A percentile compares a stretch with the other conserved stretches of the same genome.
phyloP scores from a whole-genome alignment of 2,888 invertebrate genomes.

The Gari tellinella region DNA sequence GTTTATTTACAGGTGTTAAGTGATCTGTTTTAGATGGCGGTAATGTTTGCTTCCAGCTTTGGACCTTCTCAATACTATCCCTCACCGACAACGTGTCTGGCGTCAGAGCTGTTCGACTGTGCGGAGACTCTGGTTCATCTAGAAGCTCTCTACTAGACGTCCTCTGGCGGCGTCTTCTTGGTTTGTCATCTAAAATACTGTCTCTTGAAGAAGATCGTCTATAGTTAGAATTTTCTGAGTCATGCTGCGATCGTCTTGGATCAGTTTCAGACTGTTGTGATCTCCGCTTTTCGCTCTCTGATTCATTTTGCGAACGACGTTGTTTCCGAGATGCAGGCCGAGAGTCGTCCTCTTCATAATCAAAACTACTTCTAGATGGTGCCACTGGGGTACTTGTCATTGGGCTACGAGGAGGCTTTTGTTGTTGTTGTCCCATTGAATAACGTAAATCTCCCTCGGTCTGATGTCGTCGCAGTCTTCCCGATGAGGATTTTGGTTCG shows the following conservation, averaged over 20 bases:
- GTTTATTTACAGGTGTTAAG: slow-evolving; percentile 40
- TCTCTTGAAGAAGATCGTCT: slow-evolving; percentile 78
- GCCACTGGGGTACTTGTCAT: slow-evolving; percentile 72
- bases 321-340: slow-evolving; percentile 17
- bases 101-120: slow-evolving; percentile 70
- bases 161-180: slow-evolving; percentile 63
- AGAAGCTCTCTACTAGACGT: slow-evolving; percentile 75
- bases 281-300: slow-evolving; percentile 56
- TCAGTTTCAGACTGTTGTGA: slow-evolving; percentile 60
- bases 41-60: slow-evolving; percentile 81
- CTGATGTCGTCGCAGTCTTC: slow-evolving; percentile 53
- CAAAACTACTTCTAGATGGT: too few species aligned
- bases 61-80: slow-evolving; percentile 83
- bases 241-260: slow-evolving; percentile 59
- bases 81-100: slow-evolving; percentile 79
- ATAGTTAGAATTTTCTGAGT: slow-evolving; percentile 54
- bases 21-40: slow-evolving; percentile 62
- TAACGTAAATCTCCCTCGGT: slow-evolving; percentile 56
- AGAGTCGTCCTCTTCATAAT: background rate
- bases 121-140: slow-evolving; percentile 62
- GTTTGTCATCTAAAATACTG: slow-evolving; percentile 74
- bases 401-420: slow-evolving; percentile 28
- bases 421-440: too few species aligned
- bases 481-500: slow-evolving; percentile 55
- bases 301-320: slow-evolving; percentile 44